Base-by-base conservation (phyloP, 2,797 vertebrate genomes). In the Smutsia temminckii region DNA sequence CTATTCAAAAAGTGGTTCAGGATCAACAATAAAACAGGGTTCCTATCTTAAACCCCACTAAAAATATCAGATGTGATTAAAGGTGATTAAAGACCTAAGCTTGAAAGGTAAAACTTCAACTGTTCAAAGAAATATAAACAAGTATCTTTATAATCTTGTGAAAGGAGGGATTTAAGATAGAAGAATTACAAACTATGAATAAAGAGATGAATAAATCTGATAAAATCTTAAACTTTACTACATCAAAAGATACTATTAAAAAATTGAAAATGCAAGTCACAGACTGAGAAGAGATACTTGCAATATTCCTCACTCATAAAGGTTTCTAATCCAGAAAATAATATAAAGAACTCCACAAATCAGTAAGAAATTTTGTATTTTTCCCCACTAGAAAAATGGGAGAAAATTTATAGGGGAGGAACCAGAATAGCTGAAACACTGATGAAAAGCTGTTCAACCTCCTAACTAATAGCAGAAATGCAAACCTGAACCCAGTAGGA, bases 161-260 rank as follows among this genome's bases (percentile, higher is more conserved):
- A 87, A 92, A 75, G 7, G 20, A 77, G 93, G n/a, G 46, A 94
- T 83, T 83, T 94, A 46, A 85, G 51, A 66, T 21, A 85, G 42
- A 89, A 75, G 5, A 87, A 79, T 51, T 40, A 92, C 2, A 85
- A 81, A 59, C 51, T 42, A 40, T 64, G 78, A 78, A 42, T 53
- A 27, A 63, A 79, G 85, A 68, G 32, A 80, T 84, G 3, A 94
- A 81, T 68, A 51, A 85, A 89, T 68, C 13, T 93, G 32, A 83
- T 11, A 96, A 87, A 88, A 85, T 89, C 49, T 69, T 59, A 93
- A 95, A 91, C 4, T 51, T 66, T 20, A 46, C 2, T 79, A 17
- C 46, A 85, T 42, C 66, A 92, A 89, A 96, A 95, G 18, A 88
- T 42, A 66, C 34, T 66, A 75, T 64, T 89, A 61, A 75, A 94